Evolutionary conservation across 2,888 invertebrate genomes (phyloP), one percentile per base, ranked within the genome.

Genomic region (Diplazon laetatorius): DNA sequence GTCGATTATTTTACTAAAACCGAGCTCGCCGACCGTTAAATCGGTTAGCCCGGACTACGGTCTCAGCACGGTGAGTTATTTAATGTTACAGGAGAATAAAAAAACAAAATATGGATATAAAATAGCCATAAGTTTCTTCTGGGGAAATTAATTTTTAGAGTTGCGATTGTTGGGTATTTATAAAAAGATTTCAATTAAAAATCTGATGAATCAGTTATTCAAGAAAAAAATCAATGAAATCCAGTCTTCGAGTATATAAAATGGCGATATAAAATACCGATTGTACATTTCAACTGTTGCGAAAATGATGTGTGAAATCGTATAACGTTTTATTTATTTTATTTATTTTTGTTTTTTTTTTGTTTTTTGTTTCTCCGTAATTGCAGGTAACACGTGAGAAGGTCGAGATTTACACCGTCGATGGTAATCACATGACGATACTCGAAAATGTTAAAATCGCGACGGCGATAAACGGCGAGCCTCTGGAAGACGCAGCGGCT

Each of bases 341-440:
- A n/a, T 14, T 14, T n/a, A 50, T 55, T 14, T 48, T 55, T n/a
- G 9, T 8, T 57, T 57, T 18, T 10, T 50, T 52, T 35, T 60
- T 37, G 12, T 55, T 39, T 8, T 10, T 4, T 10, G 30, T 35
- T 55, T 39, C 4, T 10, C 2, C 8, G 30, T 35, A 48, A 9
- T 10, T 87, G 22, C 83, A 92, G 87, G 88, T 93, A 22, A 94
- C 94, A 0, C 92, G 92, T 25, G 92, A 92, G 0, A 92, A 92
- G 1, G 92, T 95, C 0, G 92, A 92, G 0, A 91, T 95, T 0
- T 93, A 94, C 83, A 93, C 92, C 57, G 91, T 95, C n/a, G 95
- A 95, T 85, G 96, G 96, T 9, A 95, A 95, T 86, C 96, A 96
- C 85, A 88, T 93, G 0, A 93, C 94, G 46, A 95, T 96, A 84